phyloP scores from a whole-genome alignment of 2,888 invertebrate species.

The Drosophila quinaria region DNA sequence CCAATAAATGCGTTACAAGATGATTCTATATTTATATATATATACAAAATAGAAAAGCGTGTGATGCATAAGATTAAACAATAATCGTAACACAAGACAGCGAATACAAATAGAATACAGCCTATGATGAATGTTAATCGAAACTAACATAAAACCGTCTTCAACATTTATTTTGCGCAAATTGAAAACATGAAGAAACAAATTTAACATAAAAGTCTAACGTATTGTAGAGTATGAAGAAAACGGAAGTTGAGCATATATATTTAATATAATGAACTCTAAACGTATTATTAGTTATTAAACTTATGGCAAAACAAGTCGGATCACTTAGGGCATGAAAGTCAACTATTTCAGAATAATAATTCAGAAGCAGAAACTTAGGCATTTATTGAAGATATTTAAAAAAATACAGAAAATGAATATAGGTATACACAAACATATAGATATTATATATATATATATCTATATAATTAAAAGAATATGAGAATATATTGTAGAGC shows the following conservation, averaged over 20 bases:
- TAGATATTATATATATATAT: conserved; percentile 5
- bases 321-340: conserved; percentile 52
- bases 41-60: conserved; percentile 58
- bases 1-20: conserved; percentile 55
- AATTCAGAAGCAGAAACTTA: conserved; percentile 61
- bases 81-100: conserved; percentile 79
- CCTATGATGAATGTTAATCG: conserved; percentile 60
- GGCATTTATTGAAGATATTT: conserved; percentile 68
- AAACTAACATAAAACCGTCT: conserved; percentile 69
- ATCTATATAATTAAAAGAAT: conserved; percentile 30
- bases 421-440: conserved; percentile 48
- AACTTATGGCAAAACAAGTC: conserved; percentile 45
- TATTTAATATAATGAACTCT: conserved; percentile 51
- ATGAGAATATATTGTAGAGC: conserved; percentile 64
- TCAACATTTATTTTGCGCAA: conserved; percentile 46
- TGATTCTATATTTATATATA: conserved; percentile 46
- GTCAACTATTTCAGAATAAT: conserved; percentile 51
- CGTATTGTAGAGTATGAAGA: conserved; percentile 51
- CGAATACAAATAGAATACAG: conserved; percentile 63
- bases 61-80: conserved; percentile 71
- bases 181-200: conserved; percentile 25
- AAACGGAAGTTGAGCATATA: conserved; percentile 54
- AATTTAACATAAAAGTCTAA: conserved; percentile 19
- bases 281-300: conserved; percentile 63
- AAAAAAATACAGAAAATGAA: conserved; percentile 27